Evolutionary conservation across 1,140 invertebrate species (phyloP).

Genomic region (Oryzaephilus surinamensis): DNA sequence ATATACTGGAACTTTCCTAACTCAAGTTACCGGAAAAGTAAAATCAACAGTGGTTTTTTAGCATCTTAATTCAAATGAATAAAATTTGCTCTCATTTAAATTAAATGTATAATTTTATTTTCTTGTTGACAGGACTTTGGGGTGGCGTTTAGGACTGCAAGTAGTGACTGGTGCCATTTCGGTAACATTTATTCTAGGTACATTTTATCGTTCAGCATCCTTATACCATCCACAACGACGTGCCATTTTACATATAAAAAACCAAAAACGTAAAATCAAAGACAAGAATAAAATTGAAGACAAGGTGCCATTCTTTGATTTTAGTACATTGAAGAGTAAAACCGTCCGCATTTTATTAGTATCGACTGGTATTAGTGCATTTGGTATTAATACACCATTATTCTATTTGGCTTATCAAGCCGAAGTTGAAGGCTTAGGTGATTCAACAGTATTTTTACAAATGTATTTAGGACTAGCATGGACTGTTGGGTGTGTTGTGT

Average conservation of each 20-base stretch:
- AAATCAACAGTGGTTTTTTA: too few species aligned
- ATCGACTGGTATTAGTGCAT: constrained; percentile 61
- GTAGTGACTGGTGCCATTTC: constrained; percentile 75
- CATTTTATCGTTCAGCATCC: constrained; percentile 80
- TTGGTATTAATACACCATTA: constrained; percentile 79
- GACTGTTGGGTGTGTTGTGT: constrained; percentile 67
- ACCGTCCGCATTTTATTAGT: constrained; percentile 73
- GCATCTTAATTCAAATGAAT: too few species aligned
- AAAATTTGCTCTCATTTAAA: constrained; percentile 3
- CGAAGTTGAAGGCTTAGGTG: constrained; percentile 59
- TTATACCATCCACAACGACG: constrained; percentile 81
- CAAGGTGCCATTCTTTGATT: constrained; percentile 74
- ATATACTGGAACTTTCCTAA: too few species aligned
- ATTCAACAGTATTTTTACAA: constrained; percentile 60
- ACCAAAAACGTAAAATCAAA: constrained; percentile 76
- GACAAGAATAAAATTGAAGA: constrained; percentile 65
- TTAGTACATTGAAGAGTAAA: constrained; percentile 70
- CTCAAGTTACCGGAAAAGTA: too few species aligned
- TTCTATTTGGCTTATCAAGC: constrained; percentile 74
- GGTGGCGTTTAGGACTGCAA: constrained; percentile 80
- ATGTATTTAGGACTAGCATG: constrained; percentile 70
- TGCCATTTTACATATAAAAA: constrained; percentile 83
- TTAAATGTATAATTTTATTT: not conserved
- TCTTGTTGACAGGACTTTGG: constrained; percentile 57
- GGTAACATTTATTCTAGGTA: constrained; percentile 75